Evolutionary conservation across 2,113 vertebrate genomes (phyloP), one percentile per base, ranked within the genome.

Genomic region (Mobula hypostoma): DNA sequence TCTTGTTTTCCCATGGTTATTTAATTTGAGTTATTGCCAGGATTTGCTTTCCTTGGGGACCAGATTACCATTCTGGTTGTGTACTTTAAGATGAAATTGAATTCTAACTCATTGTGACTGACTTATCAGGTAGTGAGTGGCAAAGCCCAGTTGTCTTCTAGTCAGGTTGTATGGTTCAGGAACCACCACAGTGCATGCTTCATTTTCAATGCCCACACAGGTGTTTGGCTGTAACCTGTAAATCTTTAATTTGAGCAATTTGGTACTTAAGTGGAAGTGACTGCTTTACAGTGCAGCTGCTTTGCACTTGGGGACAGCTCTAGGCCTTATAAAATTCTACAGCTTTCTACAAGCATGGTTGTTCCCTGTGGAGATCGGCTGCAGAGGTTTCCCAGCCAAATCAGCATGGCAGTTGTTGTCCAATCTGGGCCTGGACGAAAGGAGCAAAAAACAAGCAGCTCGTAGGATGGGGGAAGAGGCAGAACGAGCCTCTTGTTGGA

Each of bases 1-100:
- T 90, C 85, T 58, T 90, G 61, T 5, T 90, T 63, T 90, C 85
- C 61, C 85, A 66, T 90, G 61, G 17, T n/a, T 90, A 90, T 90
- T 58, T 8, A n/a, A 90, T 68, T 90, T 90, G 85, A 90, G 85
- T 68, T 66, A 90, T 66, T 66, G 85, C 29, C 85, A 90, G 29
- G 19, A 32, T 88, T 90, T 90, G 61, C 66, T 66, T 90, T 68
- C 5, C 61, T 90, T 27, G 7, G 79, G 58, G 58, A 32, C 29
- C 5, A 66, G 58, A 61, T 90, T 90, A 66, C 29, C 61, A 90
- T 90, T 90, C 40, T 90, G 61, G 85, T 63, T 66, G 15, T 90
- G 29, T 68, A 74, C 5, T 90, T 48, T 90, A 32, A 32, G 63
- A 90, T 66, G 14, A 90, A 90, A 66, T 32, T 90, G 61, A 66